A percentile compares a stretch with the other conserved stretches of the same genome.
Evolutionary conservation across 2,797 vertebrate genomes (phyloP).

Genomic region (Australoheros facetus): DNA sequence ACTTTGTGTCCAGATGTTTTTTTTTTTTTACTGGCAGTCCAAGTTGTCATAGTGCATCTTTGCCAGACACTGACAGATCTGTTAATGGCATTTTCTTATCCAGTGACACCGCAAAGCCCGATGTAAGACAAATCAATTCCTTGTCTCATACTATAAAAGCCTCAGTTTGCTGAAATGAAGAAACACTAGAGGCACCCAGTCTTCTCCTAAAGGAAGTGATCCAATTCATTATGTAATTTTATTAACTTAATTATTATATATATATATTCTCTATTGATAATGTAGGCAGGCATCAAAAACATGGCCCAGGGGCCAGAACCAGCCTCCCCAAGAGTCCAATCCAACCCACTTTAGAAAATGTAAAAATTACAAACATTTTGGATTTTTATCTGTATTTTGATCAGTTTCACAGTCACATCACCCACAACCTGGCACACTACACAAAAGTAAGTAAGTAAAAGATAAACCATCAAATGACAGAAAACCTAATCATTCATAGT

Average conservation of each 20-base stretch:
- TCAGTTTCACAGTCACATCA: background rate
- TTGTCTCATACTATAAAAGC: conserved; percentile 15
- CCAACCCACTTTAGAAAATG: too few relatives aligned
- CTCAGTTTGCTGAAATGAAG: background rate
- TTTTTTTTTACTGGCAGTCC: background rate
- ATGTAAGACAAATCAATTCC: conserved; percentile 43
- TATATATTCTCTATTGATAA: background rate
- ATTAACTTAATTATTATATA: background rate
- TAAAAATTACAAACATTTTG: too few relatives aligned
- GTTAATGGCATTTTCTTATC: conserved; percentile 15
- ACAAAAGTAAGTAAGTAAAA: background rate
- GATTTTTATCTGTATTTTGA: background rate
- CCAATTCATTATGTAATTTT: background rate
- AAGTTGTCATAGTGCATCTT: background rate
- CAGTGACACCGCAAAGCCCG: conserved; percentile 23
- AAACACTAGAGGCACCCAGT: background rate
- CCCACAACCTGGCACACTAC: background rate
- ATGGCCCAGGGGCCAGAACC: background rate
- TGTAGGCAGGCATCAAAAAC: background rate
- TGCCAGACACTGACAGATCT: conserved; percentile 34
- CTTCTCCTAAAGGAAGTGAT: background rate
- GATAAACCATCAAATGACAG: background rate
- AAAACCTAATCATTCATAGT: background rate
- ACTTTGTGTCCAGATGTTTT: conserved; percentile 30
- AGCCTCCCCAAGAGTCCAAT: background rate